Percentiles rank a stretch among this genome's conserved stretches.
These are phyloP conservation scores for Calcarius ornatus DNA, from an alignment of 2,113 vertebrate genomes.

Conservation along the genomic window DNA sequence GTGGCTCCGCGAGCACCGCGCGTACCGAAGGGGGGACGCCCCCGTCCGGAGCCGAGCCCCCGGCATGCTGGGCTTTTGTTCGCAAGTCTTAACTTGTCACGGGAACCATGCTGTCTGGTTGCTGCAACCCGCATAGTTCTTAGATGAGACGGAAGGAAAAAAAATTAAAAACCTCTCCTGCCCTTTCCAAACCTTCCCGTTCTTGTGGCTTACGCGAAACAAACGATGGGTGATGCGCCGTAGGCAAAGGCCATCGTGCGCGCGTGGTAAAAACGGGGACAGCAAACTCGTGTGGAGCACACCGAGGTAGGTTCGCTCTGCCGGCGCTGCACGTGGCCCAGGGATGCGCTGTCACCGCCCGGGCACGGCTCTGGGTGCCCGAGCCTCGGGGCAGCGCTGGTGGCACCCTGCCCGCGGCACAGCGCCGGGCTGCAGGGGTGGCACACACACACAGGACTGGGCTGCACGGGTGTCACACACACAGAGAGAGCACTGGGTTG, in stretches of 20 bases:
- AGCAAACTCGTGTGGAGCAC: accelerated
- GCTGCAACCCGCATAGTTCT: background rate
- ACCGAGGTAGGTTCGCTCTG: accelerated
- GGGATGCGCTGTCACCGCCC: background rate
- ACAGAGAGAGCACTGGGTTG: background rate
- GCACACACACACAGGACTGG: background rate
- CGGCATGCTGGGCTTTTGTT: background rate
- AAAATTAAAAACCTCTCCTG: background rate
- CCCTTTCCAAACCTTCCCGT: background rate
- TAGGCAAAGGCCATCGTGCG: background rate
- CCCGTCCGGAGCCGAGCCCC: background rate
- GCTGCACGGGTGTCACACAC: too few species aligned
- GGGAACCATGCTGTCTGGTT: background rate
- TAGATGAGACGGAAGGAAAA: background rate
- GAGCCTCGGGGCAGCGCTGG: accelerated
- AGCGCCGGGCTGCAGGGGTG: too few species aligned
- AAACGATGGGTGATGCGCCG: background rate
- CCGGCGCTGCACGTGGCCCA: accelerated
- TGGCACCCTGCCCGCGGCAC: background rate
- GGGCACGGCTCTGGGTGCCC: background rate
- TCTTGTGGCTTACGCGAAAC: background rate
- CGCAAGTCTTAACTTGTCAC: background rate
- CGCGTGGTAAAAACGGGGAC: background rate
- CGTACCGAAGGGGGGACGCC: background rate
- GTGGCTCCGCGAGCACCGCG: accelerated